Evolutionary conservation across 2,888 invertebrate species (phyloP).

Genomic region (Aporophyla lueneburgensis): DNA sequence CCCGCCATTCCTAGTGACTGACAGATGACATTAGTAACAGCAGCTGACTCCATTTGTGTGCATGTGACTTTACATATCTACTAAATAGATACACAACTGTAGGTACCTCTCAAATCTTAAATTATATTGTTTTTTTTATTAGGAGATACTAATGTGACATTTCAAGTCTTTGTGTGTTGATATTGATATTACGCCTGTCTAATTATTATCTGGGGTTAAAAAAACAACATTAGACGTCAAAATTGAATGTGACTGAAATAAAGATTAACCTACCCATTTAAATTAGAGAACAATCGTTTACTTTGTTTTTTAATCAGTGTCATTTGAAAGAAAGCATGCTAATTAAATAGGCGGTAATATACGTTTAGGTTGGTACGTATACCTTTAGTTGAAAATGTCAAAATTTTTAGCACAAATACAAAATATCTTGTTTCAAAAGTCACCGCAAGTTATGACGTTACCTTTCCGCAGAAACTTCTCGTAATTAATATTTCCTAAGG

Average conservation of each 20-base stretch:
- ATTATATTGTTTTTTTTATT: too few relatives aligned
- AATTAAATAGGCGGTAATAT: neutral
- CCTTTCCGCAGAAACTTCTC: conserved; percentile 28
- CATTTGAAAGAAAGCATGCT: neutral
- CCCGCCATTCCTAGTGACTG: too few relatives aligned
- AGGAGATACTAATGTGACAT: too few relatives aligned
- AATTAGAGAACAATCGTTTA: neutral
- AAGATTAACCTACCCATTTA: neutral
- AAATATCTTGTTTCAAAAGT: neutral
- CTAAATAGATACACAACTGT: too few relatives aligned
- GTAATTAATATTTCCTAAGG: conserved; percentile 60
- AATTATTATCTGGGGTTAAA: too few relatives aligned
- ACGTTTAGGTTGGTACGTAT: neutral
- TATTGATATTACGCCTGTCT: too few relatives aligned
- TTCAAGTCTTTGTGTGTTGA: too few relatives aligned
- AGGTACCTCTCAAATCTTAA: neutral
- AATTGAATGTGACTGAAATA: neutral
- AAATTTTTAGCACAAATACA: conserved; percentile 1
- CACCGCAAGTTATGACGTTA: conserved; percentile 20
- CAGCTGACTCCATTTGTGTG: too few relatives aligned
- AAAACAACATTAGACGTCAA: too few relatives aligned
- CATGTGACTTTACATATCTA: too few relatives aligned
- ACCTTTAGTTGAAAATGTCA: neutral
- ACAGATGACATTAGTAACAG: too few relatives aligned
- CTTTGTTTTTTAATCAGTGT: neutral